Percentiles rank a stretch among this genome's conserved stretches.
Conservation (phyloP, 2,113 vertebrate species). For the Elaphurus davidianus region DNA sequence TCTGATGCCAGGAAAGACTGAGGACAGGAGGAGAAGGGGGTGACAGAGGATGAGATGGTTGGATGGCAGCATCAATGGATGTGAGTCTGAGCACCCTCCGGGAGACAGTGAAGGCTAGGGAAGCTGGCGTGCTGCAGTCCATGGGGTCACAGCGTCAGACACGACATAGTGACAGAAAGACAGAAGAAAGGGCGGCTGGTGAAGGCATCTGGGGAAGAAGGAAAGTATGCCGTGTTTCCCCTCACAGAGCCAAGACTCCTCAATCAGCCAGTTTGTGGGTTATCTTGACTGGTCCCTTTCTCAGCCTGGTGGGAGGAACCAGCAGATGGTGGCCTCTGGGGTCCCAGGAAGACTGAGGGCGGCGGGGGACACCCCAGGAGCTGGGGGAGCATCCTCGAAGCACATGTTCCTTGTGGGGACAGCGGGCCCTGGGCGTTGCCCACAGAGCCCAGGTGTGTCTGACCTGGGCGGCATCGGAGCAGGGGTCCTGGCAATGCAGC, state of each 20-base stretch:
- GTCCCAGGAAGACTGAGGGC: fast-evolving
- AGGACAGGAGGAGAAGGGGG: background rate
- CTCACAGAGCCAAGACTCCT: background rate
- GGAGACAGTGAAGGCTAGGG: background rate
- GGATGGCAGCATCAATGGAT: background rate
- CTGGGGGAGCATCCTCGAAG: background rate
- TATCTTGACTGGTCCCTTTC: fast-evolving
- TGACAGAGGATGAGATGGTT: background rate
- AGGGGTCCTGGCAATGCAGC: slow-evolving; percentile 70
- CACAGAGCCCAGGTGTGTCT: fast-evolving
- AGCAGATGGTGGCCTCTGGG: background rate
- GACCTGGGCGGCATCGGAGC: background rate
- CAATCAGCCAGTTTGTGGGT: fast-evolving
- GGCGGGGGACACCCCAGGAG: fast-evolving
- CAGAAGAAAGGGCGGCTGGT: background rate
- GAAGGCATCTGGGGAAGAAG: background rate
- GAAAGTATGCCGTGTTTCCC: fast-evolving
- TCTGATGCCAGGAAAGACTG: background rate
- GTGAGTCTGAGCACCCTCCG: background rate
- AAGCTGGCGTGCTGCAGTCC: background rate
- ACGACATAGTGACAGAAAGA: background rate
- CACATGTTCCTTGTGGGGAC: background rate
- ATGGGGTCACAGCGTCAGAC: background rate
- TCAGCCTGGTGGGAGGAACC: fast-evolving
- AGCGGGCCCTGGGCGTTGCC: fast-evolving